Base-by-base conservation (phyloP, 2,888 invertebrate genomes). In the Dicycla oo region DNA sequence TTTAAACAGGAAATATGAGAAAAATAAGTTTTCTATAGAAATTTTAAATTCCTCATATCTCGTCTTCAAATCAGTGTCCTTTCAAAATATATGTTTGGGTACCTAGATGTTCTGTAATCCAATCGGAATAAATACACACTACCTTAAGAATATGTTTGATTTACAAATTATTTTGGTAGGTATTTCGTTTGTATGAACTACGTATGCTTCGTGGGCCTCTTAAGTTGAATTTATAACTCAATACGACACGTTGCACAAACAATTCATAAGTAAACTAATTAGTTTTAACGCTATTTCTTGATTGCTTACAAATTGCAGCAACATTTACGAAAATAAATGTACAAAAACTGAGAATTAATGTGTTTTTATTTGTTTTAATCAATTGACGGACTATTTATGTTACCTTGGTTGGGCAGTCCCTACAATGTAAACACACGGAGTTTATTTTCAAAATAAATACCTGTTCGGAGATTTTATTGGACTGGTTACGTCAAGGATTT, bases 361-460 rank as follows among this genome's bases (percentile, higher is more conserved):
- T 63, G 57, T 71, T 72, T 77, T 77, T 78, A 78, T 82, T 80
- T 73, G 47, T 73, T 62, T 80, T 60, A 78, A 69, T 64, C 62
- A 69, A 58, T 68, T 58, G 68, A 58, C 78, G 65, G 0, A 26
- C 30, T 78, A 73, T 80, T 78, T 80, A 78, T 43, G 47, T 78
- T 81, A 63, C 78, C 79, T 64, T 66, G 63, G 56, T 64, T 66
- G 63, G 56, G 51, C 78, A 30, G 66, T 67, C 78, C 78, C 82
- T 82, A 78, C 13, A 63, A 43, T 67, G 40, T 77, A 81, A 81
- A 81, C 72, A 72, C 11, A 45, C 6, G 15, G 43, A 51, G 78
- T 79, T 79, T 79, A 63, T 81, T 77, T 78, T 82, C 51, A 82
- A 79, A 82, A 79, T 64, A 79, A 79, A 82, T 82, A 79, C 82